These are phyloP conservation scores for Papilio dardanus DNA, from an alignment of 1,140 invertebrate species.

Conservation along the genomic window DNA sequence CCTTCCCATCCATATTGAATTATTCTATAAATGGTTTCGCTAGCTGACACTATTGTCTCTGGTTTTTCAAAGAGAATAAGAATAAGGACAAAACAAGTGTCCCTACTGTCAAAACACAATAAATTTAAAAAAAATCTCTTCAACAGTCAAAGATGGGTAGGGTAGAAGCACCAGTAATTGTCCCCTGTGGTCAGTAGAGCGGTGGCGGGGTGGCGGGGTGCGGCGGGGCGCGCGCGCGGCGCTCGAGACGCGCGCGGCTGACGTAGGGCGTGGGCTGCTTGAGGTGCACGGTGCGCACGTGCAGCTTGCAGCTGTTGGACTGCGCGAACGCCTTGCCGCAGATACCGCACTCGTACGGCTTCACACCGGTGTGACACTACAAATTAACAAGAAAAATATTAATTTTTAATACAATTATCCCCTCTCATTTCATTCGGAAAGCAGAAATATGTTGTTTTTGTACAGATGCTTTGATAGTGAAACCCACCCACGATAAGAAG, in stretches of 20 bases:
- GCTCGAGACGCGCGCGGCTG: slow-evolving; percentile 36
- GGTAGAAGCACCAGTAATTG: background rate
- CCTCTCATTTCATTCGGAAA: background rate
- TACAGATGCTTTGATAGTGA: too few species aligned
- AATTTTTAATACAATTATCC: background rate
- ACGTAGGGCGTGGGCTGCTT: slow-evolving; percentile 62
- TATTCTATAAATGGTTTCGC: too few species aligned
- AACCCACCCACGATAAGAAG: too few species aligned
- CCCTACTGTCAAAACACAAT: too few species aligned
- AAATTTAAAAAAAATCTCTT: too few species aligned
- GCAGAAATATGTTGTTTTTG: background rate
- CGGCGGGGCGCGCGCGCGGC: background rate
- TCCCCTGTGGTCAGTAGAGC: background rate
- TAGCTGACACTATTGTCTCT: too few species aligned
- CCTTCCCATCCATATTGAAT: background rate
- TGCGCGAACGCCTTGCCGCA: slow-evolving; percentile 89
- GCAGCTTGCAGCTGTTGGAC: slow-evolving; percentile 86
- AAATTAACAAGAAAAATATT: too few species aligned
- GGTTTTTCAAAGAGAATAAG: too few species aligned
- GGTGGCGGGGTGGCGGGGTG: background rate
- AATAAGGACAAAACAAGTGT: too few species aligned
- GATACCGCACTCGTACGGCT: slow-evolving; percentile 89
- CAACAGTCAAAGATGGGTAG: too few species aligned
- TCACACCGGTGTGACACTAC: slow-evolving; percentile 87
- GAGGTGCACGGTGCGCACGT: slow-evolving; percentile 67